A percentile compares a stretch with the other conserved stretches of the same genome.
These are phyloP conservation scores for Priocnemis perturbator DNA, from an alignment of 2,888 invertebrate species.

Conservation along the genomic window DNA sequence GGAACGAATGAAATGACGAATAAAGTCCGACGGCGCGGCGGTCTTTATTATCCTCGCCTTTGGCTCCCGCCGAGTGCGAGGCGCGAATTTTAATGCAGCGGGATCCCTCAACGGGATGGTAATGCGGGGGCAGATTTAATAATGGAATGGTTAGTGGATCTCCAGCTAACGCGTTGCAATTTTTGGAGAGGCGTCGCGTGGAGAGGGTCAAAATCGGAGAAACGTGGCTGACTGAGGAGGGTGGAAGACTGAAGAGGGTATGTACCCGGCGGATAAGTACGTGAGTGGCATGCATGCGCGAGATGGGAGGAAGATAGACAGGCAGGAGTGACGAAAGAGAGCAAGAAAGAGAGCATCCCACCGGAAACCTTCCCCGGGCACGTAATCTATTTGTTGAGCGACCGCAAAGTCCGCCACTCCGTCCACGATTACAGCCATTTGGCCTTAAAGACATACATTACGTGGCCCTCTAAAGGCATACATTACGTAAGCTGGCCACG, in stretches of 20 bases:
- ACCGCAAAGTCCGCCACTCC: slow-evolving; percentile 59
- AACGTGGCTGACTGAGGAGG: slow-evolving; percentile 55
- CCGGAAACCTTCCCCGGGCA: slow-evolving; percentile 64
- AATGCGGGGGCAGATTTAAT: slow-evolving; percentile 69
- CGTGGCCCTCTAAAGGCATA: too few species aligned
- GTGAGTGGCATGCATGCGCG: slow-evolving; percentile 72
- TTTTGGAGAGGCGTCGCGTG: slow-evolving; percentile 58
- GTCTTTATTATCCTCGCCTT: too few species aligned
- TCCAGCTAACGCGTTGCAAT: slow-evolving; percentile 71
- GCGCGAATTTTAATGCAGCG: slow-evolving; percentile 61
- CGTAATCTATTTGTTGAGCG: slow-evolving; percentile 75
- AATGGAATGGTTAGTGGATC: slow-evolving; percentile 74
- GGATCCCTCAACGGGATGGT: slow-evolving; percentile 19
- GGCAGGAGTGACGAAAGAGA: slow-evolving; percentile 17
- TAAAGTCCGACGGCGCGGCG: too few species aligned
- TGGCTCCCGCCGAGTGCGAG: too few species aligned
- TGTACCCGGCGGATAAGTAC: slow-evolving; percentile 69
- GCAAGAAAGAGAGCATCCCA: slow-evolving; percentile 21
- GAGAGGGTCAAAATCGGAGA: slow-evolving; percentile 39
- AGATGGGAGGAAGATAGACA: slow-evolving; percentile 50
- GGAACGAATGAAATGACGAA: too few species aligned
- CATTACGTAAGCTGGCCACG: slow-evolving; percentile 11
- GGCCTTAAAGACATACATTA: too few species aligned
- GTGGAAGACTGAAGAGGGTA: slow-evolving; percentile 60
- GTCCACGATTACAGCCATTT: slow-evolving; percentile 11